These are phyloP conservation scores for Limnodromus scolopaceus DNA, from an alignment of 2,797 vertebrate species.

Conservation along the genomic window DNA sequence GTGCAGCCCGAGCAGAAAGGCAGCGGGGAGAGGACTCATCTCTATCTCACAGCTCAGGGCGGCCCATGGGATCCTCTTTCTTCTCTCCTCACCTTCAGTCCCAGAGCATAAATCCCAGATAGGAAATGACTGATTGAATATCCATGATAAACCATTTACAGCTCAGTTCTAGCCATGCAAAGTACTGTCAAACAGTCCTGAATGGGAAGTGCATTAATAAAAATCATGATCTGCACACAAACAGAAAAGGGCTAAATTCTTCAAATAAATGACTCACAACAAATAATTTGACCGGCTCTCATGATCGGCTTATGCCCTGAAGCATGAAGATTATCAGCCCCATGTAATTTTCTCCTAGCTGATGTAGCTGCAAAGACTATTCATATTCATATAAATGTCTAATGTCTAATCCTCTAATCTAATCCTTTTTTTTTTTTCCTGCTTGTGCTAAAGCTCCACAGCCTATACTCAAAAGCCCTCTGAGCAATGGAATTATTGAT, in stretches of 20 bases:
- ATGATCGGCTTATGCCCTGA: slow-evolving; percentile 51
- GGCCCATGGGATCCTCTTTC: not conserved
- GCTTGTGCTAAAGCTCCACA: slow-evolving; percentile 10
- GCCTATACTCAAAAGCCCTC: not conserved
- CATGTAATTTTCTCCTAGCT: slow-evolving; percentile 64
- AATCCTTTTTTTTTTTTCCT: not conserved
- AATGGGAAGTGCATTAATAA: not conserved
- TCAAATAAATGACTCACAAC: slow-evolving; percentile 55
- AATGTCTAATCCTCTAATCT: slow-evolving; percentile 49
- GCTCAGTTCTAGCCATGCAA: not conserved
- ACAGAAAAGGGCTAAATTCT: slow-evolving; percentile 37
- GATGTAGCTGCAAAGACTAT: slow-evolving; percentile 62
- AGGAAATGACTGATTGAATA: not conserved
- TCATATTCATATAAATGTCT: slow-evolving; percentile 69
- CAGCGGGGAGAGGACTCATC: not conserved
- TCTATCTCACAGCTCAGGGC: not conserved
- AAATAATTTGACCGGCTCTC: slow-evolving; percentile 59
- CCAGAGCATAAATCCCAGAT: not conserved
- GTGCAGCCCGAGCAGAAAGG: not conserved
- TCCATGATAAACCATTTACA: not conserved
- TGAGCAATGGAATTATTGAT: slow-evolving; percentile 45
- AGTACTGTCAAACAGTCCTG: not conserved
- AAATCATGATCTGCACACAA: not conserved
- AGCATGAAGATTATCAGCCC: slow-evolving; percentile 69
- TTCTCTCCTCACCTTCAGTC: not conserved